A percentile compares a stretch with the other conserved stretches of the same genome.
Evolutionary conservation across 2,113 vertebrate species (phyloP).

Genomic region (Festucalex cinctus): DNA sequence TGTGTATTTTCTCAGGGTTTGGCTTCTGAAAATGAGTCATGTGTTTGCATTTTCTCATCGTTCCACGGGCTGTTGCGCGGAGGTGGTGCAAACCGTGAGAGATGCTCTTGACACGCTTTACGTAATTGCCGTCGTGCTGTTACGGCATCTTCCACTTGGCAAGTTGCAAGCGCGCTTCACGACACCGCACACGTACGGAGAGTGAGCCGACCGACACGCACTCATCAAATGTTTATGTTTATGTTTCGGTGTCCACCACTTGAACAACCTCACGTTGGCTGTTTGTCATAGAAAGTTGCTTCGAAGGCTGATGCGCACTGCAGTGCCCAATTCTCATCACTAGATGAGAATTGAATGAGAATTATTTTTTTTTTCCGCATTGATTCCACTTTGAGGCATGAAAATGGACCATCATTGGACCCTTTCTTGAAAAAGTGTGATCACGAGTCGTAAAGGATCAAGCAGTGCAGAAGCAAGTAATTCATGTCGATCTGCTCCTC

Average conservation of each 20-base stretch:
- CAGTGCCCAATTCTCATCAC: not conserved
- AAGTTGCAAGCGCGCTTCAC: conserved; percentile 63
- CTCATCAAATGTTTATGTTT: conserved; percentile 16
- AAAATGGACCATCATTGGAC: not conserved
- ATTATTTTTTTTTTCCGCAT: no score
- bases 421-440: not conserved
- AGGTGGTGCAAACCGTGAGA: conserved; percentile 20
- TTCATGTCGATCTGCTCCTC: not conserved
- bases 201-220: conserved; percentile 37
- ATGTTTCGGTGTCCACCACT: conserved; percentile 10
- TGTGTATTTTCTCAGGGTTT: conserved; percentile 2
- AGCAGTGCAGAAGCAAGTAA: no score
- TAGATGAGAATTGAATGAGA: no score
- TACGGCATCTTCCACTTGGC: conserved; percentile 54
- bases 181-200: conserved; percentile 32
- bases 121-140: conserved; percentile 51
- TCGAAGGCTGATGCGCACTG: not conserved
- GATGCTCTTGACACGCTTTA: conserved; percentile 53
- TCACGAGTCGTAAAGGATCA: not conserved
- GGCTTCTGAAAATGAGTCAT: not conserved
- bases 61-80: conserved; percentile 23
- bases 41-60: conserved; percentile 20
- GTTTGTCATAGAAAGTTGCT: conserved; percentile 18
- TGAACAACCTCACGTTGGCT: conserved; percentile 15
- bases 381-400: not conserved